These are phyloP conservation scores for Calameuta idolon DNA, from an alignment of 2,888 invertebrate genomes.

Conservation along the genomic window DNA sequence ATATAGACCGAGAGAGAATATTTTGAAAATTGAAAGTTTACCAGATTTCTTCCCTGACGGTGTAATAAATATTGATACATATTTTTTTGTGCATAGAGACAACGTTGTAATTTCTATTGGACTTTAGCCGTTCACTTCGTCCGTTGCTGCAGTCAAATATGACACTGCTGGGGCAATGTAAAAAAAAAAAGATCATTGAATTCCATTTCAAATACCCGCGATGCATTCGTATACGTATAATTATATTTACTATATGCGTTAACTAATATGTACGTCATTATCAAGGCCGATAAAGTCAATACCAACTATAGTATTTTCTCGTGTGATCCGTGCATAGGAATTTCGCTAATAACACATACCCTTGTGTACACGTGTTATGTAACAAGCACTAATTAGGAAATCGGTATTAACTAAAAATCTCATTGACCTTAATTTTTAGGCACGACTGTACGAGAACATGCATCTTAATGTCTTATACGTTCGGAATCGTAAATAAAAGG, in stretches of 20 bases:
- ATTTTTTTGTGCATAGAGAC: background rate
- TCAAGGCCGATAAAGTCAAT: slow-evolving; percentile 4
- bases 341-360: no score
- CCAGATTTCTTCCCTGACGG: background rate
- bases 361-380: slow-evolving; percentile 6
- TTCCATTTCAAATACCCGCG: background rate
- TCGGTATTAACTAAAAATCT: slow-evolving; percentile 37
- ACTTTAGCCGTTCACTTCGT: background rate
- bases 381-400: slow-evolving; percentile 46
- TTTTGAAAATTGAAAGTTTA: background rate
- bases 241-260: slow-evolving; percentile 23
- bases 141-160: background rate
- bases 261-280: slow-evolving; percentile 38
- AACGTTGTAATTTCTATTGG: background rate
- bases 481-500: no score
- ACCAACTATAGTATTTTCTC: slow-evolving; percentile 9
- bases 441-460: no score
- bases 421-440: no score
- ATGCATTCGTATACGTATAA: background rate
- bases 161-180: background rate
- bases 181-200: background rate
- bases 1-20: background rate
- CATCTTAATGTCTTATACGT: no score
- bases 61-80: background rate
- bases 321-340: slow-evolving; percentile 21